These are phyloP conservation scores for Digitonthophagus gazella DNA, from an alignment of 2,888 invertebrate genomes.

Conservation along the genomic window DNA sequence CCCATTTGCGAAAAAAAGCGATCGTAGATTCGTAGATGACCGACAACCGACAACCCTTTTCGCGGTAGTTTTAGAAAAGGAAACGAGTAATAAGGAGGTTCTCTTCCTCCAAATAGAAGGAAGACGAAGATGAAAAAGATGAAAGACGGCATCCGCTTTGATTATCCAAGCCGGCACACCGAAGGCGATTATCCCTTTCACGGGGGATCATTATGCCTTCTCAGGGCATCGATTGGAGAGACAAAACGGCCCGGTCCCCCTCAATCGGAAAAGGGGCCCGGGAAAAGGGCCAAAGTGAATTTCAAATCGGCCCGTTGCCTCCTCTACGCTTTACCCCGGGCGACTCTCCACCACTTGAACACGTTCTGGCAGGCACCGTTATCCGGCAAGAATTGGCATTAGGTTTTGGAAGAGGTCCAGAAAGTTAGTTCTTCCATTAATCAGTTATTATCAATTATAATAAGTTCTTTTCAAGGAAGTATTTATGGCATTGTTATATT, in stretches of 20 bases:
- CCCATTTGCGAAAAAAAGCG: neutral
- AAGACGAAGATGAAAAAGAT: slow-evolving; percentile 15
- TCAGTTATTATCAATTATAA: no score
- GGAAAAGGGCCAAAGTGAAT: neutral
- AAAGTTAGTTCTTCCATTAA: neutral
- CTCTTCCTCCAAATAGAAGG: slow-evolving; percentile 1
- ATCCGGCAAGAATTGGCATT: neutral
- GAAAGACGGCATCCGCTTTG: slow-evolving; percentile 16
- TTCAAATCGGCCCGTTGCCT: neutral
- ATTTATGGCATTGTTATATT: no score
- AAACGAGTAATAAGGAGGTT: neutral
- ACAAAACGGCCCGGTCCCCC: neutral
- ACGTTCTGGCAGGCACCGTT: neutral
- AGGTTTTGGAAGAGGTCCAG: neutral
- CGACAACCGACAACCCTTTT: neutral
- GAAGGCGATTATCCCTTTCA: slow-evolving; percentile 40
- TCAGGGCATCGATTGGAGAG: slow-evolving; percentile 20
- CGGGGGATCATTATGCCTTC: slow-evolving; percentile 37
- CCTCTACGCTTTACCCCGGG: neutral
- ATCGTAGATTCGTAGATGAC: neutral
- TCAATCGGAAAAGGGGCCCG: neutral
- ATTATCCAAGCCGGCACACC: slow-evolving; percentile 11
- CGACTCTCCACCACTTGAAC: neutral
- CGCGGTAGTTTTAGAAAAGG: neutral
- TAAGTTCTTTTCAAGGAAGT: no score